Conservation (phyloP, 1,140 invertebrate species). For the Dendroctonus ponderosae region DNA sequence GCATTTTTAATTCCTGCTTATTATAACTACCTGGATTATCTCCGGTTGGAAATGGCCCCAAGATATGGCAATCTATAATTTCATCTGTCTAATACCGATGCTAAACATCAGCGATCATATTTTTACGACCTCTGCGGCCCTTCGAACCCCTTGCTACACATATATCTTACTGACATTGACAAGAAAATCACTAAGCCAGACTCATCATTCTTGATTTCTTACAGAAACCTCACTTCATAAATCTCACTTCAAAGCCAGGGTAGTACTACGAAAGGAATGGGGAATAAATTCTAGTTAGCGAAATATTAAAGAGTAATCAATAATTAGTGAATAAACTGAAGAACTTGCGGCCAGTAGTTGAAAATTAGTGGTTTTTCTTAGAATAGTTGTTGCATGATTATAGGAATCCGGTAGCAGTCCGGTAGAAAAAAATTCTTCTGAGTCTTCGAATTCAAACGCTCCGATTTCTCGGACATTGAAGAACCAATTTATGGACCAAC, state of each 20-base stretch:
- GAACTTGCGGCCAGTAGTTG: too few relatives aligned
- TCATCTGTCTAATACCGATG: constrained; percentile 33
- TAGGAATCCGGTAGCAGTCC: too few relatives aligned
- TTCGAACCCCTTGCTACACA: constrained; percentile 29
- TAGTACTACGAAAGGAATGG: neutral
- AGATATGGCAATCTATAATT: constrained; percentile 39
- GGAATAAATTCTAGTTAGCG: too few relatives aligned
- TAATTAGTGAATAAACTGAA: too few relatives aligned
- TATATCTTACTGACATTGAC: constrained; percentile 42
- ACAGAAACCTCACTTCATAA: constrained; percentile 22
- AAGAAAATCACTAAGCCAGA: constrained; percentile 39
- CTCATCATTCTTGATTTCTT: constrained; percentile 34
- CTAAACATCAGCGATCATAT: constrained; percentile 23
- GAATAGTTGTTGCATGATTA: too few relatives aligned
- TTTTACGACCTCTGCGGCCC: constrained; percentile 24
- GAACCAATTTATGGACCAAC: too few relatives aligned
- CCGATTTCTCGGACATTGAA: too few relatives aligned
- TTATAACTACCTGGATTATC: constrained; percentile 29
- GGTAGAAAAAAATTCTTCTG: too few relatives aligned
- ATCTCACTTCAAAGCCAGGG: constrained; percentile 11
- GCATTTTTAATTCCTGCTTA: constrained; percentile 13
- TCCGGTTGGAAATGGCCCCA: constrained; percentile 34
- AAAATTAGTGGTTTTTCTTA: too few relatives aligned
- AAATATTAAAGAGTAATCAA: too few relatives aligned
- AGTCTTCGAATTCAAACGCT: too few relatives aligned